Percentiles rank a stretch among this genome's conserved stretches.
Conservation (phyloP, 2,797 vertebrate species). For the Megaceryle alcyon region DNA sequence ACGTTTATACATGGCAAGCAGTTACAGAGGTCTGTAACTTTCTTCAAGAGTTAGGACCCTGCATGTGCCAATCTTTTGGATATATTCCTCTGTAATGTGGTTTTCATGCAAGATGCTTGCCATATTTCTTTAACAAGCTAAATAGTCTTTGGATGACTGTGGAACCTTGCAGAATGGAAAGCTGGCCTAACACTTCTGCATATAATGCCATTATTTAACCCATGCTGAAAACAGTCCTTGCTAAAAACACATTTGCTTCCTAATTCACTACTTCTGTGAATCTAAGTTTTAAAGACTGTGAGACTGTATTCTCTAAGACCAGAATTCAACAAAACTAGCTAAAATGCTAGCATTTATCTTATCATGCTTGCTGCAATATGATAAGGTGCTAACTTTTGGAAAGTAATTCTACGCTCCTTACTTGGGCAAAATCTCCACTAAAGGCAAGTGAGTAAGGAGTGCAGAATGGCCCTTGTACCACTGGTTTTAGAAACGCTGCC, state of each 20-base stretch:
- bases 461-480: conserved; percentile 42
- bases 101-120: neutral
- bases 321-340: conserved; percentile 25
- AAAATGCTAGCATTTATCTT: conserved; percentile 51
- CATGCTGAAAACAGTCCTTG: neutral
- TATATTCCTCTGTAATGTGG: neutral
- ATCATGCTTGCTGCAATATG: neutral
- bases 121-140: neutral
- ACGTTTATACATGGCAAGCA: neutral
- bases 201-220: neutral
- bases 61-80: neutral
- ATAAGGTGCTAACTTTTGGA: conserved; percentile 55
- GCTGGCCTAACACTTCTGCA: neutral
- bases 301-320: conserved; percentile 13
- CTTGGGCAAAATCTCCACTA: neutral
- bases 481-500: neutral
- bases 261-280: neutral
- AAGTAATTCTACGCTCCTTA: conserved; percentile 10
- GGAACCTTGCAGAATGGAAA: neutral
- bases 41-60: neutral
- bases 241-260: neutral
- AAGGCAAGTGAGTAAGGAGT: neutral
- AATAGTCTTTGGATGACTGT: conserved; percentile 2
- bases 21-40: neutral
- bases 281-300: neutral